These are phyloP conservation scores for Hemithea aestivaria DNA, from an alignment of 2,888 invertebrate genomes.

Conservation along the genomic window DNA sequence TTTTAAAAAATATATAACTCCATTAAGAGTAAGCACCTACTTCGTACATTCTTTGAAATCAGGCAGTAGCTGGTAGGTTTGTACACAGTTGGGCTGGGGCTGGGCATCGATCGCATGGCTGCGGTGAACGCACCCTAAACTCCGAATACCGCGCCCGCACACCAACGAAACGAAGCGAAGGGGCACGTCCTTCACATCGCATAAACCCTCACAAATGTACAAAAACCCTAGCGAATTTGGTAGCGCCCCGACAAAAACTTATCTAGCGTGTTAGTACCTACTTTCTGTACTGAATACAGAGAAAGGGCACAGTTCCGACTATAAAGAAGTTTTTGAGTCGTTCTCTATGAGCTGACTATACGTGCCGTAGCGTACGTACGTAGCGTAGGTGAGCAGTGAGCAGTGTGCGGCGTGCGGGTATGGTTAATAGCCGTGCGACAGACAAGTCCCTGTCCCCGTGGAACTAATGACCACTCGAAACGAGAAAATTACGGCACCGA, in stretches of 20 bases:
- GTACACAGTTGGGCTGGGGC: constrained; percentile 50
- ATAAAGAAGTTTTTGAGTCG: constrained; percentile 38
- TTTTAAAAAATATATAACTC: too few relatives aligned
- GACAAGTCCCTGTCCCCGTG: constrained; percentile 59
- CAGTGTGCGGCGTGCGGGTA: constrained; percentile 58
- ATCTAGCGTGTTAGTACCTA: constrained; percentile 5
- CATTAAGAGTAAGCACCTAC: constrained; percentile 24
- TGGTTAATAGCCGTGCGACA: constrained; percentile 64
- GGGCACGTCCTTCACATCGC: constrained; percentile 44
- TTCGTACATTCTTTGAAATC: constrained; percentile 39
- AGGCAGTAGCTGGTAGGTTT: constrained; percentile 52
- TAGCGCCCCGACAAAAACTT: constrained; percentile 8
- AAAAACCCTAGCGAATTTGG: constrained; percentile 2
- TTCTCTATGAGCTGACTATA: constrained; percentile 31
- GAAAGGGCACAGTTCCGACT: constrained; percentile 3
- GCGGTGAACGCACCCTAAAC: constrained; percentile 72
- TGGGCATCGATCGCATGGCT: constrained; percentile 68
- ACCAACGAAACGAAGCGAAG: constrained; percentile 43
- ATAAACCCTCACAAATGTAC: constrained; percentile 46
- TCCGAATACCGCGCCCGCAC: constrained; percentile 52
- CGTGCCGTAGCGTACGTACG: constrained; percentile 12
- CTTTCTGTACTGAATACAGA: constrained; percentile 1
- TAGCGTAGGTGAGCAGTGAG: too few relatives aligned
- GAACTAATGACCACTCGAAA: constrained; percentile 74
- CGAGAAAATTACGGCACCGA: constrained; percentile 63